These are phyloP conservation scores for Metellina segmentata DNA, from an alignment of 2,888 invertebrate species.

Conservation along the genomic window DNA sequence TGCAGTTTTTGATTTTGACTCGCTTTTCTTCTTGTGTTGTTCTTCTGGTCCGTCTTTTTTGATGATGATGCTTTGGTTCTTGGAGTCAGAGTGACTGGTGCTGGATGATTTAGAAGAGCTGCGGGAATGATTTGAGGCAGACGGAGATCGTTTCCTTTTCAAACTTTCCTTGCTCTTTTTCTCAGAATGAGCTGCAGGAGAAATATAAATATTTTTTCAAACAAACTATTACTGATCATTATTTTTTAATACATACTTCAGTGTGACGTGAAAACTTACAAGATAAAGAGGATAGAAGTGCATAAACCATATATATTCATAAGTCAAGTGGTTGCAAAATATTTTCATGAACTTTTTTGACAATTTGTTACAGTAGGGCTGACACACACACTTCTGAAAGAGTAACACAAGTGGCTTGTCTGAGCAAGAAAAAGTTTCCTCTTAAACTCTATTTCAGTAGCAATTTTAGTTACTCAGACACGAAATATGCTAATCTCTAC, in stretches of 20 bases:
- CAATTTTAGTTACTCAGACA: too few relatives aligned
- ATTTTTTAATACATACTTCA: background rate
- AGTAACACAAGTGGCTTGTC: too few relatives aligned
- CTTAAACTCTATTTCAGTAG: too few relatives aligned
- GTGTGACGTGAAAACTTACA: background rate
- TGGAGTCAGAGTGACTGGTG: conserved; percentile 13
- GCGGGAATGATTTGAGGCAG: conserved; percentile 55
- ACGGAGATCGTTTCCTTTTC: conserved; percentile 59
- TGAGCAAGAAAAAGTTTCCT: too few relatives aligned
- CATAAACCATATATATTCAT: too few relatives aligned
- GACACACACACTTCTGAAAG: too few relatives aligned
- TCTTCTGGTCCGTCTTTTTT: conserved; percentile 50
- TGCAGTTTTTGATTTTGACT: conserved; percentile 24
- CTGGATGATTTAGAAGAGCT: conserved; percentile 68
- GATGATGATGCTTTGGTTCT: conserved; percentile 11
- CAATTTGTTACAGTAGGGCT: too few relatives aligned
- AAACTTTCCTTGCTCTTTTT: conserved; percentile 43
- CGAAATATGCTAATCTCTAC: background rate
- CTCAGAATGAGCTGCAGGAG: conserved; percentile 24
- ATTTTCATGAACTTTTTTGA: too few relatives aligned
- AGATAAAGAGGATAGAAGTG: background rate
- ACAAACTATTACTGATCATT: background rate
- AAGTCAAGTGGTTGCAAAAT: too few relatives aligned
- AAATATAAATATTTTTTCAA: background rate
- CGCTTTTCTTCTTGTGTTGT: conserved; percentile 29